Conservation (phyloP, 1,140 invertebrate genomes). For the Cyrtorhinus lividipennis region DNA sequence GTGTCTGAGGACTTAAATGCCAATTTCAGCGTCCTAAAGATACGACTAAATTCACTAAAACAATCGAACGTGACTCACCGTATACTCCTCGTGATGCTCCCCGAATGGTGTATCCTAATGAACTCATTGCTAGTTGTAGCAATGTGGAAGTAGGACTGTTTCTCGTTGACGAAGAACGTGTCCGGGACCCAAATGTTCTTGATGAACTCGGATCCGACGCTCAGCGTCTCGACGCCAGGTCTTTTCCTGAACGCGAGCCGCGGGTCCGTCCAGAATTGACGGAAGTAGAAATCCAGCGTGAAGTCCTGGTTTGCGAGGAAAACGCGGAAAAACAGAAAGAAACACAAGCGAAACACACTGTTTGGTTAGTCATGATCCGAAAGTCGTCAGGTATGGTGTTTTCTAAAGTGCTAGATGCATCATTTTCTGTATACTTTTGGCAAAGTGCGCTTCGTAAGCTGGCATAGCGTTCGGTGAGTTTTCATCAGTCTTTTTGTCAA, state of each 20-base stretch:
- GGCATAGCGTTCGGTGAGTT: no score
- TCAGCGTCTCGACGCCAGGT: constrained; percentile 72
- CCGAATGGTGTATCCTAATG: constrained; percentile 86
- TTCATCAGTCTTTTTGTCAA: no score
- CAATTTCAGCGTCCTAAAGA: no score
- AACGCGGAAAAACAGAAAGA: neutral
- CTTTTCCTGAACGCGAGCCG: constrained; percentile 77
- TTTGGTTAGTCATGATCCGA: neutral
- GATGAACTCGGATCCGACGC: constrained; percentile 86
- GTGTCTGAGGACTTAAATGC: no score
- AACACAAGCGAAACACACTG: neutral
- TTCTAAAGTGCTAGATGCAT: no score
- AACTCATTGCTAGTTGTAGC: constrained; percentile 95
- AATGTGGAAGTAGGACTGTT: constrained; percentile 95
- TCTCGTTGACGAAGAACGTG: constrained; percentile 97
- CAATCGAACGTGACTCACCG: constrained; percentile 56
- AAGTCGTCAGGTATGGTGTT: no score
- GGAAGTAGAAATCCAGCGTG: constrained; percentile 97
- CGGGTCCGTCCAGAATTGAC: constrained; percentile 95
- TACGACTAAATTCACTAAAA: no score
- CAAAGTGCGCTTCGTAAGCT: no score
- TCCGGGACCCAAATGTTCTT: constrained; percentile 97
- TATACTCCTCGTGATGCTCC: constrained; percentile 88
- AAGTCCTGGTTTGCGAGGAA: constrained; percentile 60
- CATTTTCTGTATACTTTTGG: no score